Percentiles rank a stretch among this genome's conserved stretches.
These are phyloP conservation scores for Chunga burmeisteri DNA, from an alignment of 2,113 vertebrate genomes.

Conservation along the genomic window DNA sequence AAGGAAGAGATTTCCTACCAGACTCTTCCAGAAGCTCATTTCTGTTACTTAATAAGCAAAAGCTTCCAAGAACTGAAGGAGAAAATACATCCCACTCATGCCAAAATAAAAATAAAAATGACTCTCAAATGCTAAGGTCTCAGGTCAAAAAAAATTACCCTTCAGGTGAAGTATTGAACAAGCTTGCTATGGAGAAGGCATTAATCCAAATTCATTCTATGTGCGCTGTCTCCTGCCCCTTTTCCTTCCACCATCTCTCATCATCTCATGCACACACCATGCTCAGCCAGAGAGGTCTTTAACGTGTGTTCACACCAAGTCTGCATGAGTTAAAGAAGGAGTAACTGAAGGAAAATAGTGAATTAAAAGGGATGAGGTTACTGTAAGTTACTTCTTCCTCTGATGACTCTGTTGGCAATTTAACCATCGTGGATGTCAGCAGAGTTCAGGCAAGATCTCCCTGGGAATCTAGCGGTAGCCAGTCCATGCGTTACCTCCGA, in stretches of 20 bases:
- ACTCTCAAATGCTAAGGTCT: neutral
- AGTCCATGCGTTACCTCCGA: accelerated
- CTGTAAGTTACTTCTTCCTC: neutral
- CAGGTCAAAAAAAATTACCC: neutral
- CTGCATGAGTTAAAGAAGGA: neutral
- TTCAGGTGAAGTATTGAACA: neutral
- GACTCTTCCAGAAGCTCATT: neutral
- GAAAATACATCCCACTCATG: neutral
- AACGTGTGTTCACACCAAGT: accelerated
- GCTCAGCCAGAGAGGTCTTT: neutral
- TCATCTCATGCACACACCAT: accelerated
- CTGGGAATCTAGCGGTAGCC: accelerated
- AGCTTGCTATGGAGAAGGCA: neutral
- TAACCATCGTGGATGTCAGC: accelerated
- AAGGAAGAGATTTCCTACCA: neutral
- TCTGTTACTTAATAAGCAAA: neutral
- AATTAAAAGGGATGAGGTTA: neutral
- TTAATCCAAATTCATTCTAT: neutral
- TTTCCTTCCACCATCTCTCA: neutral
- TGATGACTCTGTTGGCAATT: too few species aligned
- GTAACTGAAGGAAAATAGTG: neutral
- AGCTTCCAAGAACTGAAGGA: neutral
- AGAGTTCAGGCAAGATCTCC: neutral
- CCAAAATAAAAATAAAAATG: neutral
- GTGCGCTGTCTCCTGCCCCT: neutral